Evolutionary conservation across 2,113 vertebrate species (phyloP), one percentile per base, ranked within the genome.

Genomic region (Oplegnathus fasciatus): DNA sequence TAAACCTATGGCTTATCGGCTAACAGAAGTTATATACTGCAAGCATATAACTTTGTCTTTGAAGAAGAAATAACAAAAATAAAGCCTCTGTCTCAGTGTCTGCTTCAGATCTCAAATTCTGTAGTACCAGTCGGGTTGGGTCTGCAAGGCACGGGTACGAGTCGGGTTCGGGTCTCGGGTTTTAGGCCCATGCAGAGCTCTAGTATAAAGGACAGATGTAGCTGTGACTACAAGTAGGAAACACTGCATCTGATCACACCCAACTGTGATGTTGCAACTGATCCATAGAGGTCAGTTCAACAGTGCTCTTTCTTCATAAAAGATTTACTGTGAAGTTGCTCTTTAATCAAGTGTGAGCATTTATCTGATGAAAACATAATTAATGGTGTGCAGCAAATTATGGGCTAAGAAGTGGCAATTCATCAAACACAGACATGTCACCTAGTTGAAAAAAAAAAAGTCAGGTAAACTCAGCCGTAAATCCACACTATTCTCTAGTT

Each of bases 351-450:
- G 48, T 9, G n/a, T 15, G 18, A 61, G 15, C 37, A 44, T 61
- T 67, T 26, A 70, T 52, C 66, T 80, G 75, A 83, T 78, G 40
- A 67, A 67, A 69, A 82, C 40, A 57, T 61, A 67, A 85, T 88
- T 87, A 89, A 83, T 67, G 28, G 48, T 78, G 34, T 50, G 70
- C 58, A 34, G 61, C 69, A 88, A 89, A 89, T 84, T 83, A 75
- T 42, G 72, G 44, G 37, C 58, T 87, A 80, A 90, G 83, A 72
- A 89, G 78, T 37, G 50, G 26, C 61, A 75, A 90, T 84, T 90
- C 30, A 80, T 81, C 37, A 67, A 52, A 44, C 18, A 50, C n/a
- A 26, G 73, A 58, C 61, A 34, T 5, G 32, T 69, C 58, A 67
- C 6, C 30, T 6, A 20, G 22, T 15, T 42, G 20, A 40, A 52